Base-by-base conservation (phyloP, 2,797 vertebrate species). In the Columba guinea region DNA sequence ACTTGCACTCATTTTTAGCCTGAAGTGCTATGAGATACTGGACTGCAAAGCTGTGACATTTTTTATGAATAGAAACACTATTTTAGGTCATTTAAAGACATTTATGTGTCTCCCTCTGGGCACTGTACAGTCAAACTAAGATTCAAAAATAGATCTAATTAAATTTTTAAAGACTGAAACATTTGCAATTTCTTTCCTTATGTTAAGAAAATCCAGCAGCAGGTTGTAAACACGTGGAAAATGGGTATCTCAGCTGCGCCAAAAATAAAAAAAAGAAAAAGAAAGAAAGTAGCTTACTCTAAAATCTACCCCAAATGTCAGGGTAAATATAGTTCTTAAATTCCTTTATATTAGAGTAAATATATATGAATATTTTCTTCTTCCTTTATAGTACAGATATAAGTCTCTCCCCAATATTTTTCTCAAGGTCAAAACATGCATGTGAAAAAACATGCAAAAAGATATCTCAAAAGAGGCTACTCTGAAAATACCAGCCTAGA, bases 61-160 rank as follows among this genome's bases (percentile, higher is more conserved):
- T 92, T 92, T 95, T 95, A 95, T 91, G 62, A 95, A 88, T 64
- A 96, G 53, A 87, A 96, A 83, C 89, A 83, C 44, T 96, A 91
- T 95, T 96, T 96, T 94, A 91, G 35, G 75, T 73, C 12, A 77
- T 73, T 84, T 89, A 90, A 83, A 74, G 46, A 85, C 23, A 76
- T 71, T 91, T 87, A 64, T 85, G 74, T 89, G 52, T 5, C 58
- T 96, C 85, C 77, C 75, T 93, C n/a, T 89, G 88, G 86, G 76
- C 65, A 70, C 28, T 74, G 22, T 82, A 77, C 23, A 81, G 51
- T 85, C 51, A 91, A 88, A 78, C 44, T 71, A 73, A 69, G 69
- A 65, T 87, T 88, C 37, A 83, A 86, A 95, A 95, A 84, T 80
- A 95, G 67, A 83, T 83, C 30, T 6, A 94, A 81, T 78, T 85